phyloP scores from a whole-genome alignment of 2,113 vertebrate species.

The Australoheros scitulus region DNA sequence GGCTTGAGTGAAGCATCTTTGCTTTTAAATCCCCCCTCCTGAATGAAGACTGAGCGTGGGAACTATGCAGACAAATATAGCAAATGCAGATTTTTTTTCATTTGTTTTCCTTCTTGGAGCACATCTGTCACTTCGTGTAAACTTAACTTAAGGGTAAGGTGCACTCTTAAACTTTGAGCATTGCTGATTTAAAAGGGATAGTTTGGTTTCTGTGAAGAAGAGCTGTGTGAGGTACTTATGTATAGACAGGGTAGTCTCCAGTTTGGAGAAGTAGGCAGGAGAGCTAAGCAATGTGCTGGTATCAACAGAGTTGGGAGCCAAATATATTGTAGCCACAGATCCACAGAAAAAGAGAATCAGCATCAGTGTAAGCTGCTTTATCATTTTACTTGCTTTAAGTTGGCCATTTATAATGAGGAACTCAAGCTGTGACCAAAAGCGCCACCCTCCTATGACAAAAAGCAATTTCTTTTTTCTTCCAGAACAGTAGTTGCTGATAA shows the following conservation, averaged over 20 bases:
- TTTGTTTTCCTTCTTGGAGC: conserved; percentile 13
- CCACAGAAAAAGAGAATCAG: neutral
- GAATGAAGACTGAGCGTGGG: conserved; percentile 48
- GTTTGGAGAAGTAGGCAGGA: neutral
- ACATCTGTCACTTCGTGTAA: conserved; percentile 18
- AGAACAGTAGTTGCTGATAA: neutral
- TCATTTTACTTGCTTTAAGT: neutral
- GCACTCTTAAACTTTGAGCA: neutral
- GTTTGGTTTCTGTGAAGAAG: neutral
- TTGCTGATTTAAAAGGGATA: neutral
- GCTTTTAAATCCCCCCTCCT: conserved; percentile 3
- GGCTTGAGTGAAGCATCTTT: conserved; percentile 43
- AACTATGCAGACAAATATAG: conserved; percentile 47
- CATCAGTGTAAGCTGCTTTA: neutral
- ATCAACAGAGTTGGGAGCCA: neutral
- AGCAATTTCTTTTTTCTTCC: neutral
- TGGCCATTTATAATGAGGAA: neutral
- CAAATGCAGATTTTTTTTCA: neutral
- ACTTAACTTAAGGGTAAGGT: neutral
- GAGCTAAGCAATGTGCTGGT: neutral
- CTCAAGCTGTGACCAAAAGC: neutral
- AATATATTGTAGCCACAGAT: neutral
- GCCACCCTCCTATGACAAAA: neutral
- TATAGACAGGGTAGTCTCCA: neutral
- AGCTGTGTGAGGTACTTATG: neutral